These are phyloP conservation scores for Mantis religiosa DNA, from an alignment of 2,888 invertebrate genomes.

Conservation along the genomic window DNA sequence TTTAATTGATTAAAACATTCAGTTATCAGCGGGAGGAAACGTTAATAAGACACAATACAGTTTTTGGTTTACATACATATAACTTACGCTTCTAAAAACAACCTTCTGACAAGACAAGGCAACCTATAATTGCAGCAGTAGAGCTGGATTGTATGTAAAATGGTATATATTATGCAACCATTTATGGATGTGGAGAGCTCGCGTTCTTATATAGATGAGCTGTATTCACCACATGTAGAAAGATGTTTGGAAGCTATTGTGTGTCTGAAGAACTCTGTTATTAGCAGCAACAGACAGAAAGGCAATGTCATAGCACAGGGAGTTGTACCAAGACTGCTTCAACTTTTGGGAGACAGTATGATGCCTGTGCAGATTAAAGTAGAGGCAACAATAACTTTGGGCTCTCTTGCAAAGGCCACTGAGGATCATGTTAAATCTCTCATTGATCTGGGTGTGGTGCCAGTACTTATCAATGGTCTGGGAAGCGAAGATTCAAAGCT, in stretches of 20 bases:
- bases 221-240: no score
- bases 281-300: slow-evolving; percentile 90
- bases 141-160: neutral
- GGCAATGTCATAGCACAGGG: slow-evolving; percentile 81
- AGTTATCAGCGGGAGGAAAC: neutral
- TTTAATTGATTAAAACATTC: neutral
- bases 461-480: slow-evolving; percentile 62
- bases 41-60: neutral
- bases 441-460: slow-evolving; percentile 72
- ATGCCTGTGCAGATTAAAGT: slow-evolving; percentile 63
- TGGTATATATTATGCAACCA: neutral
- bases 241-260: no score
- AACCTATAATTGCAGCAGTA: neutral
- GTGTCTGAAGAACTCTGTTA: slow-evolving; percentile 84
- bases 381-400: slow-evolving; percentile 80
- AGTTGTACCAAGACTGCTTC: slow-evolving; percentile 76
- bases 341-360: slow-evolving; percentile 63
- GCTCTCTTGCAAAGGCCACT: slow-evolving; percentile 86
- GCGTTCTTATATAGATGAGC: no score
- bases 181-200: no score
- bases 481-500: slow-evolving; percentile 46
- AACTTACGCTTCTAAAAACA: no score
- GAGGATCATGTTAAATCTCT: slow-evolving; percentile 73
- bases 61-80: neutral
- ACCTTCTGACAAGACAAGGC: no score